Percentiles rank a stretch among this genome's conserved stretches.
phyloP scores from a whole-genome alignment of 2,797 vertebrate genomes.

The Natrix natrix region DNA sequence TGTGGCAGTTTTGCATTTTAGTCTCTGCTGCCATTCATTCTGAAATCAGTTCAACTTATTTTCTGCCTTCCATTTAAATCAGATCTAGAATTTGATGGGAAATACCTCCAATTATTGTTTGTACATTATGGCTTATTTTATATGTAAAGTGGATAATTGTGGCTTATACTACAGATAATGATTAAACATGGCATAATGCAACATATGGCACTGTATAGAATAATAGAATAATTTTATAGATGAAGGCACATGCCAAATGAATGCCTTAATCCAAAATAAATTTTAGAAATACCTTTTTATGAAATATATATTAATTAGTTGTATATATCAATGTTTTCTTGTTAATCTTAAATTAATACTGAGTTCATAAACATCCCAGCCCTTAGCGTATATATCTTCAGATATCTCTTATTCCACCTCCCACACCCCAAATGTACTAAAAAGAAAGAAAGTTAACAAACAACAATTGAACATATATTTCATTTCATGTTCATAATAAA shows the following conservation, averaged over 20 bases:
- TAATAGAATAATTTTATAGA: slow-evolving; percentile 39
- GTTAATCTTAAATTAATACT: slow-evolving; percentile 33
- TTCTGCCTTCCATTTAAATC: neutral
- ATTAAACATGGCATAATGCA: neutral
- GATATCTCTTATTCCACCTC: neutral
- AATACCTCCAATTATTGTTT: neutral
- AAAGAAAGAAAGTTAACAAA: slow-evolving; percentile 2
- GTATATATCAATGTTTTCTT: neutral
- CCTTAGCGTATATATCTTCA: too few relatives aligned
- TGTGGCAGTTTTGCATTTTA: neutral
- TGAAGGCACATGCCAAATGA: neutral
- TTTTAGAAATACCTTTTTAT: slow-evolving; percentile 27
- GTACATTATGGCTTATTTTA: neutral
- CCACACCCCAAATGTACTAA: neutral
- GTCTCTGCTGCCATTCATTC: neutral
- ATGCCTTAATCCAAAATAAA: neutral
- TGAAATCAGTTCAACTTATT: neutral
- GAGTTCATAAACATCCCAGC: neutral
- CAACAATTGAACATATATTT: slow-evolving; percentile 19
- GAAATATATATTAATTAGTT: slow-evolving; percentile 35
- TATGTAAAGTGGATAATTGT: neutral
- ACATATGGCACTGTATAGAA: slow-evolving; percentile 49
- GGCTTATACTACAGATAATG: neutral
- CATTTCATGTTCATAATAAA: neutral
- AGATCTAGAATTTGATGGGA: neutral